A percentile compares a stretch with the other conserved stretches of the same genome.
These are phyloP conservation scores for Dryococelus australis DNA, from an alignment of 2,888 invertebrate genomes.

Conservation along the genomic window DNA sequence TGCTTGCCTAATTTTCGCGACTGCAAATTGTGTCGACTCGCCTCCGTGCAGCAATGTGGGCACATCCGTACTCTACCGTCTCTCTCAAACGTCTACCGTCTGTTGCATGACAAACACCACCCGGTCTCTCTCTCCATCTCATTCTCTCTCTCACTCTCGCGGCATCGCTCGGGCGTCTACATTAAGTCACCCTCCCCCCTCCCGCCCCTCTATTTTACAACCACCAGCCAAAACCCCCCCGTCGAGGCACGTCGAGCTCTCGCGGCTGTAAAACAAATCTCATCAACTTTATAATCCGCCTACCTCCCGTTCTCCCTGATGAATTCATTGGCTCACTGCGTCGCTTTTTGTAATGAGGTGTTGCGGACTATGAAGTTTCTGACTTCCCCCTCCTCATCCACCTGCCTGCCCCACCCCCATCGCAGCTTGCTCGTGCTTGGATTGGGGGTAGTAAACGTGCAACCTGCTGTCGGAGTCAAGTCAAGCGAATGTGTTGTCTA, in stretches of 20 bases:
- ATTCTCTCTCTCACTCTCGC: not conserved
- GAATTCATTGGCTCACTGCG: conserved; percentile 34
- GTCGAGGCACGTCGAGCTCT: not conserved
- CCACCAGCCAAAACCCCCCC: not conserved
- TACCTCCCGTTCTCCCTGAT: conserved; percentile 3
- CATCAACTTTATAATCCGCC: conserved; percentile 34
- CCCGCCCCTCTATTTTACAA: not conserved
- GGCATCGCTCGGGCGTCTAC: not conserved
- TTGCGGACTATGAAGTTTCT: conserved; percentile 26
- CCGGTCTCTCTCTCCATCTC: not conserved
- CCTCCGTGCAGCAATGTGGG: not conserved
- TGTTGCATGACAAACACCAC: not conserved
- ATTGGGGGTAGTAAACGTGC: not conserved
- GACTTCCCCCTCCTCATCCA: conserved; percentile 9
- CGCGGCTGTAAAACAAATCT: conserved; percentile 37
- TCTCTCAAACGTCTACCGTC: not conserved
- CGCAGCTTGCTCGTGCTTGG: not conserved
- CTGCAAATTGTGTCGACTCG: not conserved
- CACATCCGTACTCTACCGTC: not conserved
- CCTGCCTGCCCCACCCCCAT: not conserved
- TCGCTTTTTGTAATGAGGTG: conserved; percentile 40
- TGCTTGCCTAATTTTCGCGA: not conserved
- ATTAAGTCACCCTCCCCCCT: not conserved
- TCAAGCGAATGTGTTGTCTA: not conserved
- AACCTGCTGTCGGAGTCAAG: not conserved